phyloP scores from a whole-genome alignment of 2,113 vertebrate genomes.

The Xerus inauris region DNA sequence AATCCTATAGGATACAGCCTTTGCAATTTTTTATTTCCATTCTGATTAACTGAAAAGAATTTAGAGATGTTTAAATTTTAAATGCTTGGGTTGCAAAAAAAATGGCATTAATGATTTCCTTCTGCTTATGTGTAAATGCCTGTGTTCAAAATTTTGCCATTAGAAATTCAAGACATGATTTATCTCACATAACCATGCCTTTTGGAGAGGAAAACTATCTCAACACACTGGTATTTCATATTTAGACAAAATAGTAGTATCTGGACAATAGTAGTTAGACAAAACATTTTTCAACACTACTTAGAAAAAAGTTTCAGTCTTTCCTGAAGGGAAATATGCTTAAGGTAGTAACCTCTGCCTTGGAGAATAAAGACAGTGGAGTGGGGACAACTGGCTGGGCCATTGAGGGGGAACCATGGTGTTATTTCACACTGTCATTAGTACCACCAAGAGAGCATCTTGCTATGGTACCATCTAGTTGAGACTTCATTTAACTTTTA shows the following conservation, averaged over 20 bases:
- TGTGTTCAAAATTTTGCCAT: neutral
- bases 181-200: neutral
- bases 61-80: neutral
- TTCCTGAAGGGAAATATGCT: neutral
- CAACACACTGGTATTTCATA: neutral
- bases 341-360: neutral
- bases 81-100: neutral
- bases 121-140: neutral
- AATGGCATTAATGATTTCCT: neutral
- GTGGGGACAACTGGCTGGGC: no score
- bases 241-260: neutral
- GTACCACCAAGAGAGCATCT: neutral
- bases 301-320: neutral
- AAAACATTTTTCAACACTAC: neutral
- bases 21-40: neutral
- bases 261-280: neutral
- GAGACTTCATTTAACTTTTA: neutral
- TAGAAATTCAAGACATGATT: neutral
- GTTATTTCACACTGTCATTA: no score
- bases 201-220: neutral
- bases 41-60: neutral
- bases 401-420: no score
- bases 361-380: neutral
- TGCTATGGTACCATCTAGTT: neutral
- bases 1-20: neutral